Conservation (phyloP, 2,113 vertebrate species). For the Tenrec ecaudatus region DNA sequence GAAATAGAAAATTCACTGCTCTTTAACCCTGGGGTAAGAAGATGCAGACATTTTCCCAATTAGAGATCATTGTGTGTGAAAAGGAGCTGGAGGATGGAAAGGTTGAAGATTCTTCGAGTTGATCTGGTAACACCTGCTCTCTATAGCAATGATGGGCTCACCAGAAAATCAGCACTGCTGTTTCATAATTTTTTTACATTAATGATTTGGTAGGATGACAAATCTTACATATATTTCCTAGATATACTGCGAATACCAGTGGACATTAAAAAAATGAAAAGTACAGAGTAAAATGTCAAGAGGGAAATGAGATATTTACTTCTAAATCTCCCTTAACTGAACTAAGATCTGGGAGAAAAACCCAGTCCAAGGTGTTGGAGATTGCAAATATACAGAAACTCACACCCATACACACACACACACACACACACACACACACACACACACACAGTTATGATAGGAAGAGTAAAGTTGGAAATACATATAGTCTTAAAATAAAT, state of each 20-base stretch:
- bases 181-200: slow-evolving; percentile 59
- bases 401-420: neutral
- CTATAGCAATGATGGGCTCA: neutral
- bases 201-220: slow-evolving; percentile 42
- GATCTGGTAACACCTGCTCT: slow-evolving; percentile 43
- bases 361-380: neutral
- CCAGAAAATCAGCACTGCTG: neutral
- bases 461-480: slow-evolving; percentile 26
- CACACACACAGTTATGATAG: neutral
- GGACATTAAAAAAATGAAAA: slow-evolving; percentile 20
- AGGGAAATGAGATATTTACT: neutral
- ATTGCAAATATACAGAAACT: neutral
- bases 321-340: neutral
- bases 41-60: neutral
- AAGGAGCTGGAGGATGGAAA: neutral
- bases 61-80: neutral
- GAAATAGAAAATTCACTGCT: neutral
- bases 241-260: neutral
- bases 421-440: neutral
- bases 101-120: neutral
- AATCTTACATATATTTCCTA: slow-evolving; percentile 11
- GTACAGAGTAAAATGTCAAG: neutral
- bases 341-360: neutral
- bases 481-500: neutral
- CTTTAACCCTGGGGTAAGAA: neutral